Percentiles rank a stretch among this genome's conserved stretches.
Conservation (phyloP, 2,888 invertebrate species). For the Eumacrocentrus americanus region DNA sequence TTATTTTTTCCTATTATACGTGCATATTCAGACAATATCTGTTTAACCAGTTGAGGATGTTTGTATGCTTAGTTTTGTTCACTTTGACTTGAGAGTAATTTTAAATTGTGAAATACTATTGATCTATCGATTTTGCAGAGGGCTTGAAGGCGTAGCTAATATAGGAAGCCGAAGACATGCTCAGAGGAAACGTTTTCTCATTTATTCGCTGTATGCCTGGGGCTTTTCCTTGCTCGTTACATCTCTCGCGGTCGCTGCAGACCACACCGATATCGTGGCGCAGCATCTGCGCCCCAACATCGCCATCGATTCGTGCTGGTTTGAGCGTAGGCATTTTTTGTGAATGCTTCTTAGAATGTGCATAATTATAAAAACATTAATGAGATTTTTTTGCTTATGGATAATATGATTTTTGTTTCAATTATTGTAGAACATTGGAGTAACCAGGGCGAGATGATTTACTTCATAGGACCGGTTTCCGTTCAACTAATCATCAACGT, state of each 20-base stretch:
- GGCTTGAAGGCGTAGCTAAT: conserved; percentile 60
- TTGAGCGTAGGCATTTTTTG: conserved; percentile 64
- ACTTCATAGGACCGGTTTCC: conserved; percentile 72
- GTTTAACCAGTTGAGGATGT: no score
- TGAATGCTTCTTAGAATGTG: no score
- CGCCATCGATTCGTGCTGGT: conserved; percentile 71
- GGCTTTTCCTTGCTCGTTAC: conserved; percentile 68
- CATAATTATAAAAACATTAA: neutral
- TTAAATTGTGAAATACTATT: neutral
- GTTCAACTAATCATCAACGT: conserved; percentile 71
- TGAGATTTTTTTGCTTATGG: neutral
- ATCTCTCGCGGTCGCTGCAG: conserved; percentile 64
- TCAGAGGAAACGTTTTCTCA: conserved; percentile 65
- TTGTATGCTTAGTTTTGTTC: no score
- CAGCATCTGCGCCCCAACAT: conserved; percentile 67
- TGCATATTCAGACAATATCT: no score
- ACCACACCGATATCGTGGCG: conserved; percentile 63
- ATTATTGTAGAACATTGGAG: conserved; percentile 35
- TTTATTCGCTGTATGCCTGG: conserved; percentile 78
- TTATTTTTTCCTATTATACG: neutral
- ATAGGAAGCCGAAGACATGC: conserved; percentile 34
- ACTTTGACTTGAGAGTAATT: no score
- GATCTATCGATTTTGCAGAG: conserved; percentile 53
- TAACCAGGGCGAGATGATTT: conserved; percentile 60
- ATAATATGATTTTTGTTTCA: neutral